A percentile compares a stretch with the other conserved stretches of the same genome.
Conservation (phyloP, 1,140 invertebrate species). For the Lethocerus indicus region DNA sequence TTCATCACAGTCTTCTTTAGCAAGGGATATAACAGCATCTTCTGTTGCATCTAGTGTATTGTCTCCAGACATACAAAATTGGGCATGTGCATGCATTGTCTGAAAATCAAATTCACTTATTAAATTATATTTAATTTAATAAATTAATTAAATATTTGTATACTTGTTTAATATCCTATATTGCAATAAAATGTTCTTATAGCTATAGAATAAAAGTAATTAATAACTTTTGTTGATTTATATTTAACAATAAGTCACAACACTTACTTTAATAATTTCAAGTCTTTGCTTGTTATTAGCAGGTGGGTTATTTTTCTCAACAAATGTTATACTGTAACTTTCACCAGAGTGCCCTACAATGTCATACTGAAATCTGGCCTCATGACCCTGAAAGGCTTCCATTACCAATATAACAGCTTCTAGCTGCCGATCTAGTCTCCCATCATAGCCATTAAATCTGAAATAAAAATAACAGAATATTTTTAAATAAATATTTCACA, state of each 20-base stretch:
- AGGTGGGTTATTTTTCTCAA: slow-evolving; percentile 52
- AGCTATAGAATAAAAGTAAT: no score
- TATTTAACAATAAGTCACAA: no score
- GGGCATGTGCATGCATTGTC: slow-evolving; percentile 86
- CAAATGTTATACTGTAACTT: slow-evolving; percentile 53
- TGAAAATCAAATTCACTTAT: slow-evolving; percentile 27
- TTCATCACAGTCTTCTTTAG: slow-evolving; percentile 66
- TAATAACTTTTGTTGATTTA: no score
- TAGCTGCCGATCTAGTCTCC: slow-evolving; percentile 75
- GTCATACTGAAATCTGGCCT: slow-evolving; percentile 81
- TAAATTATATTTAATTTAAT: no score
- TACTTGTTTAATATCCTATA: no score
- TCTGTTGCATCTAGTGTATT: slow-evolving; percentile 73
- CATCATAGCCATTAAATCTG: slow-evolving; percentile 84
- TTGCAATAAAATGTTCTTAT: no score
- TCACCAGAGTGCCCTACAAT: slow-evolving; percentile 92
- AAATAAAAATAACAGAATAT: slow-evolving; percentile 10
- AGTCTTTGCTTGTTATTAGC: slow-evolving; percentile 77
- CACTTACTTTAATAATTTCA: slow-evolving; percentile 44
- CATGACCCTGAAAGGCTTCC: slow-evolving; percentile 82
- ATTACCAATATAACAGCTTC: slow-evolving; percentile 86
- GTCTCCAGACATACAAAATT: slow-evolving; percentile 82
- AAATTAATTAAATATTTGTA: no score
- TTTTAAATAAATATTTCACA: background rate
- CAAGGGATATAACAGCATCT: slow-evolving; percentile 51